Evolutionary conservation across 1,140 invertebrate genomes (phyloP), one percentile per base, ranked within the genome.

Genomic region (Drosophila arawakana): DNA sequence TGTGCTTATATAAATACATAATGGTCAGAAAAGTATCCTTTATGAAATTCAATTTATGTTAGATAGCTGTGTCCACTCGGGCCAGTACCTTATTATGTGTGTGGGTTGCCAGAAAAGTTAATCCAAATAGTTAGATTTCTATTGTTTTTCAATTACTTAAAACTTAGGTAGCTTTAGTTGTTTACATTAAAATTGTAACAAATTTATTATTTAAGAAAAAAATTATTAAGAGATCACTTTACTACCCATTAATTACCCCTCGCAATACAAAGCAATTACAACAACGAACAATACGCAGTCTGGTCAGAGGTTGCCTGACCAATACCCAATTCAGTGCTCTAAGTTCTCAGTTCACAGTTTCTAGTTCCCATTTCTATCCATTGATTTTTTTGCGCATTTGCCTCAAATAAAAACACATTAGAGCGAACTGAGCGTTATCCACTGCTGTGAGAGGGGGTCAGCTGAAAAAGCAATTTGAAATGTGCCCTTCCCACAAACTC

Each of bases 391-490:
- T 67, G 43, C 52, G 46, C 65, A 68, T 73, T 73, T 44, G 63
- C 75, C 61, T 66, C 82, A 75, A 81, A 81, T 81, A 78, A 76
- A 86, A 76, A 81, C 76, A 85, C 83, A 81, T 81, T 81, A 79
- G 75, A 65, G 49, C 60, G 34, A 65, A 75, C 71, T 79, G 70
- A 78, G 60, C 76, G 59, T 67, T 68, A 65, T 74, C 46, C 63
- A 73, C 65, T 62, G 63, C 65, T 50, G 13, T 37, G n/a, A 7
- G 10, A 25, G 35, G 21, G 30, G 55, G 49, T 25, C 39, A 41
- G 39, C 35, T 54, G 30, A 13, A 47, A 50, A 72, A 66, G 39
- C 39, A 67, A 52, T 57, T 73, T 35, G 13, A 60, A 68, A 61
- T 55, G 49, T 18, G 34, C 71, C 49, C 49, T 41, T 49, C 18